Percentiles rank a stretch among this genome's conserved stretches.
Conservation (phyloP, 2,888 invertebrate species). For the Thymelicus sylvestris region DNA sequence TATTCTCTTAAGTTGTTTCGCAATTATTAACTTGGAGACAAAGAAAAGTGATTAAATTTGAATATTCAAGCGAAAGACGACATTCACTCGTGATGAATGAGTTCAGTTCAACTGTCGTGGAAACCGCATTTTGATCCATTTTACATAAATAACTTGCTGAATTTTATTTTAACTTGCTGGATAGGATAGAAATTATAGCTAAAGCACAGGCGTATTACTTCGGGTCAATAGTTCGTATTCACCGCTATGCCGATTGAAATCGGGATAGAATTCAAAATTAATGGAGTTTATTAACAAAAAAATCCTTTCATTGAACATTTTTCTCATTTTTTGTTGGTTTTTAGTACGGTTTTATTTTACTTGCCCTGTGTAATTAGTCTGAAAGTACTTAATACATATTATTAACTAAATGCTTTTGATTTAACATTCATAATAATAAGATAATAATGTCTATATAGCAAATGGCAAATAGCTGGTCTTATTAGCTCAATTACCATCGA, state of each 20-base stretch:
- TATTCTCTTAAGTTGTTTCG: constrained; percentile 20
- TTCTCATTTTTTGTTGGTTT: too few species aligned
- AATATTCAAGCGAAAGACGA: constrained; percentile 15
- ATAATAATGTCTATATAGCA: too few species aligned
- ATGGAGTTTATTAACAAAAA: too few species aligned
- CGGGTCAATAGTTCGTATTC: neutral
- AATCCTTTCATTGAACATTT: too few species aligned
- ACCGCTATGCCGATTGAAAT: neutral
- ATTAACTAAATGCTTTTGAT: too few species aligned
- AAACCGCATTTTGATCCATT: constrained; percentile 7
- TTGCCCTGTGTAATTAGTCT: too few species aligned
- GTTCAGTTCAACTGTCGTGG: neutral
- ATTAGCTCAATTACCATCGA: too few species aligned
- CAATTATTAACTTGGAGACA: constrained; percentile 32
- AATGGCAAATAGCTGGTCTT: too few species aligned
- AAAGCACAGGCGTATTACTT: neutral
- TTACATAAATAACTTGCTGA: neutral
- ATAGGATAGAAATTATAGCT: neutral
- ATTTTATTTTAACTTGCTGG: neutral
- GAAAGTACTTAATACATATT: too few species aligned
- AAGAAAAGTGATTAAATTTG: constrained; percentile 35
- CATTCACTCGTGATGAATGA: constrained; percentile 7
- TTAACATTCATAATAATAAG: too few species aligned
- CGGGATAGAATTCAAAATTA: neutral
- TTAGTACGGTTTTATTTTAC: too few species aligned